phyloP scores from a whole-genome alignment of 1,140 invertebrate genomes.

The Leptoteleia sp. region DNA sequence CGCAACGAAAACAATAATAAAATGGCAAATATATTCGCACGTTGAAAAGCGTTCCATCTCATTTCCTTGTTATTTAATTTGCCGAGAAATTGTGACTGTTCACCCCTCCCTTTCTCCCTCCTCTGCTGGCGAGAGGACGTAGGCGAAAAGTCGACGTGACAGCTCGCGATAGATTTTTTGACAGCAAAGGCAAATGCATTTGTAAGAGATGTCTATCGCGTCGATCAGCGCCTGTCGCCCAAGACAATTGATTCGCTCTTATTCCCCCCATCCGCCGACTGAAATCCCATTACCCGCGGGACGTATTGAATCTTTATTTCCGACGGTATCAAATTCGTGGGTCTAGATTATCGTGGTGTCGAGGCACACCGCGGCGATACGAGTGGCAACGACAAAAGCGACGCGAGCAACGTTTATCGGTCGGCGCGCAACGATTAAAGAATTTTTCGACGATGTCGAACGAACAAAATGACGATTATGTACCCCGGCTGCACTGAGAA shows the following conservation, averaged over 20 bases:
- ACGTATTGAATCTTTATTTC: constrained; percentile 38
- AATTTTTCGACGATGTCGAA: constrained; percentile 57
- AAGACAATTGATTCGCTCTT: constrained; percentile 45
- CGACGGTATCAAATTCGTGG: constrained; percentile 21
- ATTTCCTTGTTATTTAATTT: constrained; percentile 24
- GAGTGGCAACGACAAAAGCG: constrained; percentile 12
- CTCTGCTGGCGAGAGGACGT: too few relatives aligned
- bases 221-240: constrained; percentile 32
- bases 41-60: constrained; percentile 1
- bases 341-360: constrained; percentile 10
- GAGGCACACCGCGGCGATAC: neutral
- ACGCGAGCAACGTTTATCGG: neutral
- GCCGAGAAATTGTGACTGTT: too few relatives aligned
- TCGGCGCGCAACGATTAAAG: constrained; percentile 3
- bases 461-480: constrained; percentile 72
- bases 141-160: constrained; percentile 18
- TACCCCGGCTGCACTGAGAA: too few relatives aligned
- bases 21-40: neutral
- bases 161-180: constrained; percentile 28
- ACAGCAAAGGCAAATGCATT: constrained; percentile 30
- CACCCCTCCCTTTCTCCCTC: neutral
- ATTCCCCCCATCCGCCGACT: constrained; percentile 8
- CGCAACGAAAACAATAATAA: constrained; percentile 5
- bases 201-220: constrained; percentile 46
- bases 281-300: constrained; percentile 20